Percentiles rank a stretch among this genome's conserved stretches.
Conservation (phyloP, 92 coral and sea anemone genomes). For the Montipora capitata region DNA sequence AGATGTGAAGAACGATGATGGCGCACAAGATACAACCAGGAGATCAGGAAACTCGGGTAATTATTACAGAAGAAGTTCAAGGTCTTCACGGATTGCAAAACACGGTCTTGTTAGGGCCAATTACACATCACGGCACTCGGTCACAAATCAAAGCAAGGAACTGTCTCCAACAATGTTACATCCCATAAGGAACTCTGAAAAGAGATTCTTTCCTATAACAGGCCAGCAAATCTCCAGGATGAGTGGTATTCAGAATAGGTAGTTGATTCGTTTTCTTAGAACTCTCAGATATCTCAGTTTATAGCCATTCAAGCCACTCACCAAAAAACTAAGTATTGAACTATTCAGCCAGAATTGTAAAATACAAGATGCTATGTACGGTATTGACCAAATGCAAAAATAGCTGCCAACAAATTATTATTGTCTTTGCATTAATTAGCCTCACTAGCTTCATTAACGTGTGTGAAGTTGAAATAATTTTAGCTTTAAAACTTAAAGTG, state of each 20-base stretch:
- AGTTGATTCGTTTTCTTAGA: no score
- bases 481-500: no score
- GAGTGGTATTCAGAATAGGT: conserved; percentile 26
- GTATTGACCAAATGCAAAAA: no score
- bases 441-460: no score
- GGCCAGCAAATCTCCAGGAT: conserved; percentile 34
- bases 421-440: no score
- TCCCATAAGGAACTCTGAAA: background rate
- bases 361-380: no score
- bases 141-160: conserved; percentile 13
- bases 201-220: conserved; percentile 25
- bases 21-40: background rate
- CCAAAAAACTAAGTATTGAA: no score
- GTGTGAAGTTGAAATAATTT: no score
- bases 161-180: background rate
- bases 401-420: no score
- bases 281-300: no score
- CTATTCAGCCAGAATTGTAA: no score
- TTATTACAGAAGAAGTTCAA: background rate
- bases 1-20: background rate
- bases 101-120: conserved; percentile 25
- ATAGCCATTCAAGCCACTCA: no score
- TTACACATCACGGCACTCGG: conserved; percentile 15
- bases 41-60: background rate
- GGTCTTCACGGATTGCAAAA: background rate